phyloP scores from a whole-genome alignment of 1,140 invertebrate species.

The Aporrectodea caliginosa region DNA sequence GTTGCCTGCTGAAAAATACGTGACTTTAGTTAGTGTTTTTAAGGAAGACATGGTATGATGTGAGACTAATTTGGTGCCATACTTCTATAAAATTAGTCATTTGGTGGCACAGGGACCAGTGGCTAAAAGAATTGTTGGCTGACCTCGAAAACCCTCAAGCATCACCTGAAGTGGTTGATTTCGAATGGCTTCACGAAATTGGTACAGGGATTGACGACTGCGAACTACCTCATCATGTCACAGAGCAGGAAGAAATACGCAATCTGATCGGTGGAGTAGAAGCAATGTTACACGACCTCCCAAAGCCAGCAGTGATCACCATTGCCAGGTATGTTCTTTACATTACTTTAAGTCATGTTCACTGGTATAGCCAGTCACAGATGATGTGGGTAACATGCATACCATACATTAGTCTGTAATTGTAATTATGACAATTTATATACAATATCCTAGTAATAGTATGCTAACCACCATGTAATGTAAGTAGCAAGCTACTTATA shows the following conservation, averaged over 20 bases:
- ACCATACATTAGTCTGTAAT: too few relatives aligned
- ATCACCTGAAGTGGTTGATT: not conserved
- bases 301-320: slow-evolving; percentile 70
- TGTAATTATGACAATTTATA: too few relatives aligned
- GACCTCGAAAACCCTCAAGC: not conserved
- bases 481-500: too few relatives aligned
- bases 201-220: slow-evolving; percentile 81
- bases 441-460: too few relatives aligned
- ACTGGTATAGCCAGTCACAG: too few relatives aligned
- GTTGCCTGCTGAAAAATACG: too few relatives aligned
- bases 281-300: slow-evolving; percentile 63
- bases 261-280: slow-evolving; percentile 63
- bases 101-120: not conserved
- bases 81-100: too few relatives aligned
- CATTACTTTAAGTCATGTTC: not conserved
- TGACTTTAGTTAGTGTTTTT: too few relatives aligned
- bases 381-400: too few relatives aligned
- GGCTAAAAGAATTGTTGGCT: not conserved
- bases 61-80: too few relatives aligned
- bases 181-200: slow-evolving; percentile 63
- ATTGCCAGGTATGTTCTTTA: slow-evolving; percentile 59
- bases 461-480: too few relatives aligned
- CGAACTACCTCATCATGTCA: slow-evolving; percentile 74
- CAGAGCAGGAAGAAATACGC: slow-evolving; percentile 65
- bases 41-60: too few relatives aligned